Conservation (phyloP, 2,888 invertebrate species). For the Lypha dubia region DNA sequence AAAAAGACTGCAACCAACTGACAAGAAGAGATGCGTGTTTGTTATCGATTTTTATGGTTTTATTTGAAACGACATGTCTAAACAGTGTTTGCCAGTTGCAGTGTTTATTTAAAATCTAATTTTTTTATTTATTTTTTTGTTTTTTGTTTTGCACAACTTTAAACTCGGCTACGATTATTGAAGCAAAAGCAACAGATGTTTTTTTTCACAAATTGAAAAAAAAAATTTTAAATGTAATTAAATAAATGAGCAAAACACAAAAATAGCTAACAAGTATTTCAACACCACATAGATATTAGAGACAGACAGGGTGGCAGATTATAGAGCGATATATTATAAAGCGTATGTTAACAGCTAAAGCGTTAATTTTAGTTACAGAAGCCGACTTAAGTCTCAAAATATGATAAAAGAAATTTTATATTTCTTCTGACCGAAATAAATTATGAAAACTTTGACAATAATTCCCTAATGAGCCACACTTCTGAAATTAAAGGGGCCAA, state of each 20-base stretch:
- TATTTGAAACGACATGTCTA: conserved; percentile 66
- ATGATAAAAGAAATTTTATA: conserved; percentile 3
- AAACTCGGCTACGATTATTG: conserved; percentile 39
- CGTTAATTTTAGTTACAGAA: neutral
- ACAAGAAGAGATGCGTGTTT: conserved; percentile 71
- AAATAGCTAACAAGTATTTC: conserved; percentile 50
- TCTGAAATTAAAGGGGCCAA: too few species aligned
- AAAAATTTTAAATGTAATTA: conserved; percentile 56
- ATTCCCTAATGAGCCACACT: too few species aligned
- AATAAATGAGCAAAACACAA: conserved; percentile 37
- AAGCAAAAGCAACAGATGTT: conserved; percentile 55
- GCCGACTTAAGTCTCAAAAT: neutral
- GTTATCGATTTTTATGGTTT: conserved; percentile 70
- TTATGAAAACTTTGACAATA: neutral
- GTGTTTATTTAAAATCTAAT: conserved; percentile 16
- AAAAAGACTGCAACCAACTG: conserved; percentile 22
- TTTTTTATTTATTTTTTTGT: too few species aligned
- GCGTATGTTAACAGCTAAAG: neutral
- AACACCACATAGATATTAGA: conserved; percentile 21
- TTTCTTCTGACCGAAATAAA: too few species aligned
- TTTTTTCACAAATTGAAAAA: conserved; percentile 1
- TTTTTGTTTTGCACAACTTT: conserved; percentile 25
- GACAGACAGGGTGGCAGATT: conserved; percentile 1
- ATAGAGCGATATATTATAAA: conserved; percentile 9
- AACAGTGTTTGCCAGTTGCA: conserved; percentile 56